A percentile compares a stretch with the other conserved stretches of the same genome.
phyloP scores from a whole-genome alignment of 1,140 invertebrate species.

The Platyscapa corneri region DNA sequence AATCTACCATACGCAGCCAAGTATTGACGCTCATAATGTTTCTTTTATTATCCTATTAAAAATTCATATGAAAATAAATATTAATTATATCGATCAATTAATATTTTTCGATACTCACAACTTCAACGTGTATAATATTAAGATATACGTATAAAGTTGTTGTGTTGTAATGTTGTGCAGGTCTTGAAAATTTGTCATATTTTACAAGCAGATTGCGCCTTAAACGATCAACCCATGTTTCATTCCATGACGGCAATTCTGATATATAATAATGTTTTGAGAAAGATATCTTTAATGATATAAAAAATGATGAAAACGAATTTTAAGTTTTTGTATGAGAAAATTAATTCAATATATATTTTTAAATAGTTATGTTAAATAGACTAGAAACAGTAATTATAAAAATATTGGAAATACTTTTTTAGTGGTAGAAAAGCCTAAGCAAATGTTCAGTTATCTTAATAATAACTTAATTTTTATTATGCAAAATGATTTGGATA shows the following conservation, averaged over 20 bases:
- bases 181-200: conserved; percentile 79
- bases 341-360: no score
- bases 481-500: no score
- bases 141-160: conserved; percentile 75
- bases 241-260: conserved; percentile 62
- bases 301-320: no score
- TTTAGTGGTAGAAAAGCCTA: no score
- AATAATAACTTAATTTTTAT: no score
- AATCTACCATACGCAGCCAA: conserved; percentile 45
- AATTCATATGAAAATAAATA: background rate
- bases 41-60: conserved; percentile 38
- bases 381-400: no score
- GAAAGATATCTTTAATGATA: no score
- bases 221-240: conserved; percentile 76
- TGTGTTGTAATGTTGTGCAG: conserved; percentile 73
- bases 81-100: background rate
- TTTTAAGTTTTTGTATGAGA: no score
- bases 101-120: conserved; percentile 64
- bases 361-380: no score
- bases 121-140: conserved; percentile 75
- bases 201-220: conserved; percentile 76
- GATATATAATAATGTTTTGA: background rate
- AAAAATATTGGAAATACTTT: no score
- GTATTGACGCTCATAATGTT: conserved; percentile 40
- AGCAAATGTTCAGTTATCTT: no score